A percentile compares a stretch with the other conserved stretches of the same genome.
Conservation (phyloP, 2,797 vertebrate genomes). For the Chloroceryle amazona region DNA sequence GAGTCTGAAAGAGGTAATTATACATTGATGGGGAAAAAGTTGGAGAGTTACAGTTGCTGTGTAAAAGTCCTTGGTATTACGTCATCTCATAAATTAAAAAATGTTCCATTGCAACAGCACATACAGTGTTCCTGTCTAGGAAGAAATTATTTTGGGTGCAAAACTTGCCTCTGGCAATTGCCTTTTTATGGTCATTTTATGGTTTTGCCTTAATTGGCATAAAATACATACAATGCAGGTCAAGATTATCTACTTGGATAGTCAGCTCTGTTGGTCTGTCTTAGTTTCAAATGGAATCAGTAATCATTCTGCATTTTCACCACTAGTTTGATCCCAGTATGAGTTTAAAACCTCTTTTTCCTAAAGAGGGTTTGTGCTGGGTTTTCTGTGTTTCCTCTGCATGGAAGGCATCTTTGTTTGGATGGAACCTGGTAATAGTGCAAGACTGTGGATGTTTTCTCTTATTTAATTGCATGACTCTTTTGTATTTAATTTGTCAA, state of each 20-base stretch:
- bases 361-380: background rate
- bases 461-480: background rate
- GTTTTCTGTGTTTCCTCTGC: background rate
- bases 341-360: background rate
- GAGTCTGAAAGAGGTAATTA: conserved; percentile 2
- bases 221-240: background rate
- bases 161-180: background rate
- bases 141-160: background rate
- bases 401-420: background rate
- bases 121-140: background rate
- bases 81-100: background rate
- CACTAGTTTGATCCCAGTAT: background rate
- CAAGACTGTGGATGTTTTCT: background rate
- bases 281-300: background rate
- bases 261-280: background rate
- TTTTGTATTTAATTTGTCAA: background rate
- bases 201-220: background rate
- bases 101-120: background rate
- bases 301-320: background rate
- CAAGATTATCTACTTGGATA: background rate
- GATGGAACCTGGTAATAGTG: background rate
- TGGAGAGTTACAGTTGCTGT: background rate
- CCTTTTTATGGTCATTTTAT: background rate
- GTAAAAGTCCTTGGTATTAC: background rate
- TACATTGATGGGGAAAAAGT: background rate